Base-by-base conservation (phyloP, 2,888 invertebrate species). In the Masnerella sp. region DNA sequence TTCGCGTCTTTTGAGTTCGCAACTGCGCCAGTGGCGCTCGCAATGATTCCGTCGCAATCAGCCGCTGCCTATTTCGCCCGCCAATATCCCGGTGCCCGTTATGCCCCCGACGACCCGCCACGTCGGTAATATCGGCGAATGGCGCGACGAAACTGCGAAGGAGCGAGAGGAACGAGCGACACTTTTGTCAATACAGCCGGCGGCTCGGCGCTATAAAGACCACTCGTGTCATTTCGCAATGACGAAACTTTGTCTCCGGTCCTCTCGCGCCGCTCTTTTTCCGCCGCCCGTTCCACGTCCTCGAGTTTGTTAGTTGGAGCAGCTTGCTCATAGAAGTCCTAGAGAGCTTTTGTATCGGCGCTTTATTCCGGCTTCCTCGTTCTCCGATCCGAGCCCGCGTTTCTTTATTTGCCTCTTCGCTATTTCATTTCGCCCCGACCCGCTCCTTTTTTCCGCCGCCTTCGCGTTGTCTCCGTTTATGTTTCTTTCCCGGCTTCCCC, bases 191-290 rank as follows among this genome's bases (percentile, higher is more conserved):
- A 89, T 89, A 89, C 88, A 80, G 79, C 78, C 81, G 81, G 81
- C 79, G 80, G 72, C 72, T 79, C 78, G 77, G 80, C 82, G 87
- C 89, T 88, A 89, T 90, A 90, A 90, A 90, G 89, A 89, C 88
- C 90, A 90, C 89, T 89, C 89, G 89, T 89, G 90, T 89, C 89
- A 89, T 88, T 86, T 88, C 86, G 88, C 88, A 89, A 89, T 89
- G 89, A 89, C 88, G 88, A 89, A 89, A 89, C 88, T 89, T 89
- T 88, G 86, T 86, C 87, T 87, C 85, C 88, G 88, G 88, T 88
- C 87, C 84, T 78, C 81, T 80, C 87, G 84, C 79, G 81, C 80
- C 70, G 68, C 74, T 76, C 70, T 77, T 76, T 77, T 74, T 76
- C 34, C 58, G 52, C 20, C 62, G 51, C 58, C 59, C 61, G 47